Evolutionary conservation across 2,113 vertebrate genomes (phyloP).

Genomic region (Tenebrosternarchus preto): DNA sequence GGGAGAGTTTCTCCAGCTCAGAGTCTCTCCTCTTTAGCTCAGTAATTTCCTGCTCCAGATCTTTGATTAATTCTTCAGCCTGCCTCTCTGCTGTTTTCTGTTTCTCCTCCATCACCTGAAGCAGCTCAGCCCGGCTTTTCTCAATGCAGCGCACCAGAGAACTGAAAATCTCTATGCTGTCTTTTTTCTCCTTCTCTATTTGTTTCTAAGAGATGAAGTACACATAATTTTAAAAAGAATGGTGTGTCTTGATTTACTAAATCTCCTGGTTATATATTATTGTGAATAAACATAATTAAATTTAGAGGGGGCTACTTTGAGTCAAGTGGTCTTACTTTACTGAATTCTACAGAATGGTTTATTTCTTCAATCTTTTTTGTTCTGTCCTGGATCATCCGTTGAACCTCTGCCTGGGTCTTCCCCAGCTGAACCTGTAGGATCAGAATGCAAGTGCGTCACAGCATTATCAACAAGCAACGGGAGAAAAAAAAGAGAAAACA

Average conservation of each 20-base stretch:
- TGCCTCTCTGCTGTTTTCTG: constrained; percentile 11
- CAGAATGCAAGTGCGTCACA: too few species aligned
- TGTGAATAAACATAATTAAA: too few species aligned
- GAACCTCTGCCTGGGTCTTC: neutral
- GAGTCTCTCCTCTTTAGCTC: constrained; percentile 15
- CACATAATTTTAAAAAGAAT: too few species aligned
- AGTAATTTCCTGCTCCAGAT: constrained; percentile 3
- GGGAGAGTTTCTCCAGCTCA: constrained; percentile 12
- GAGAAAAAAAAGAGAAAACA: too few species aligned
- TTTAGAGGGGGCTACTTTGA: too few species aligned
- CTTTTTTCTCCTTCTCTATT: constrained; percentile 1
- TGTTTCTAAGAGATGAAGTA: too few species aligned
- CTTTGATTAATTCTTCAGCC: constrained; percentile 7
- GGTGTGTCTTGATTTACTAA: neutral
- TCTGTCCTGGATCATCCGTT: constrained; percentile 18
- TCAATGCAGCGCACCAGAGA: constrained; percentile 10
- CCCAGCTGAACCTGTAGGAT: neutral
- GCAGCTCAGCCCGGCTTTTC: constrained; percentile 21
- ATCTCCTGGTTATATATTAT: neutral
- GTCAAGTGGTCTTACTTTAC: neutral
- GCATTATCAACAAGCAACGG: too few species aligned
- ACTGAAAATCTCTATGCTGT: neutral
- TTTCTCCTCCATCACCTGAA: constrained; percentile 15
- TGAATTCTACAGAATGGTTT: neutral
- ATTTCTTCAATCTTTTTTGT: constrained; percentile 17